These are phyloP conservation scores for Onychostruthus taczanowskii DNA, from an alignment of 2,113 vertebrate genomes.

Conservation along the genomic window DNA sequence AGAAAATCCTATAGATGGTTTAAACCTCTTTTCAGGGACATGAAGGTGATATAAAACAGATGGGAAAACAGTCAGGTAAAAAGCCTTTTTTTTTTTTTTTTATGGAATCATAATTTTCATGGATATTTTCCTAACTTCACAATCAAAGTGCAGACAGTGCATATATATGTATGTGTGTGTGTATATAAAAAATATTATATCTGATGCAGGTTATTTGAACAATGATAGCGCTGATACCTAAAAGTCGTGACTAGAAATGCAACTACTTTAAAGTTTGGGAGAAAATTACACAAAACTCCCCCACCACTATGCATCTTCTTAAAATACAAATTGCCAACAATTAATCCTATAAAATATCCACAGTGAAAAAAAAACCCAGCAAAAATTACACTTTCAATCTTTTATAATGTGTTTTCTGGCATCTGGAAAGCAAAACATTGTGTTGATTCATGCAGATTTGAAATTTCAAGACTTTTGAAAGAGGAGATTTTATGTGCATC, in stretches of 20 bases:
- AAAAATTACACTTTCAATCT: background rate
- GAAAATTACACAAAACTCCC: background rate
- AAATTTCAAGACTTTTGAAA: background rate
- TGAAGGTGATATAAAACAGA: background rate
- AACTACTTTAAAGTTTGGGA: background rate
- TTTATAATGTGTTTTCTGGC: background rate
- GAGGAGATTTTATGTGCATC: background rate
- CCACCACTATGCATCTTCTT: background rate
- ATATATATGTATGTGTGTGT: too few species aligned
- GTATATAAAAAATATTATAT: background rate
- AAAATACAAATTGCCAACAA: background rate
- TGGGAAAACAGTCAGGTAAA: background rate
- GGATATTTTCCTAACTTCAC: background rate
- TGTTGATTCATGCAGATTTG: background rate
- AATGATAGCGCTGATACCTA: background rate
- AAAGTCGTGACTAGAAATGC: background rate
- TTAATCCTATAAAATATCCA: background rate
- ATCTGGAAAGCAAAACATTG: background rate
- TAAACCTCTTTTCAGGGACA: background rate
- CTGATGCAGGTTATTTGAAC: background rate
- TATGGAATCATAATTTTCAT: background rate
- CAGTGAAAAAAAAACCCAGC: background rate
- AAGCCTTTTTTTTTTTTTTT: background rate
- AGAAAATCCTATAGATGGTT: background rate
- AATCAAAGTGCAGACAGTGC: background rate